These are phyloP conservation scores for Heterodera carotae DNA, from an alignment of 1,140 invertebrate genomes.

Conservation along the genomic window DNA sequence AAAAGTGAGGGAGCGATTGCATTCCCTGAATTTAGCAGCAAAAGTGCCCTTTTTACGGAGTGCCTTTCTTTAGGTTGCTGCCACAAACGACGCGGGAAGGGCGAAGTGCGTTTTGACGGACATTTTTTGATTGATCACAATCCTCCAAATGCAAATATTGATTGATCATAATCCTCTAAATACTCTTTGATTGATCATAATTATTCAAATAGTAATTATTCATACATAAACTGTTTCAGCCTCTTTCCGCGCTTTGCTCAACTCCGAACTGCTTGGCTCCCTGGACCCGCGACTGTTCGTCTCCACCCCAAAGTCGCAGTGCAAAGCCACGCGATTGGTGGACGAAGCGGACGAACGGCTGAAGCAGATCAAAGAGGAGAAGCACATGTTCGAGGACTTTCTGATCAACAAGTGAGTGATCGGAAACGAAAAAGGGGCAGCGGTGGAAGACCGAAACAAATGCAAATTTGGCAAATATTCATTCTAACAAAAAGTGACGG, in stretches of 20 bases:
- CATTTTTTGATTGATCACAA: not conserved
- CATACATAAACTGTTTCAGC: not conserved
- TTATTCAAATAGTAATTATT: not conserved
- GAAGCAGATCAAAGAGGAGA: constrained; percentile 19
- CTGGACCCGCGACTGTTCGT: constrained; percentile 25
- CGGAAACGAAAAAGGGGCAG: not conserved
- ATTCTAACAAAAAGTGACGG: no score
- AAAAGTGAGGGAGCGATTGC: not conserved
- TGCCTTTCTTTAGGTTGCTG: not conserved
- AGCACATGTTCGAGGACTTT: constrained; percentile 32
- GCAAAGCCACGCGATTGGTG: constrained; percentile 14
- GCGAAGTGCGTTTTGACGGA: not conserved
- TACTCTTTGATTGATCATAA: not conserved
- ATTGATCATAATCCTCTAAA: not conserved
- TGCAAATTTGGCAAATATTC: constrained; percentile 17
- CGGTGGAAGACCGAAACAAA: not conserved
- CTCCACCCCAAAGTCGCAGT: constrained; percentile 9
- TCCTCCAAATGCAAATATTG: no score
- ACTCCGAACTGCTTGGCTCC: not conserved
- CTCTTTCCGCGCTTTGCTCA: not conserved
- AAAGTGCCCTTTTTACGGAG: no score
- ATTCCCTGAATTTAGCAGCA: not conserved
- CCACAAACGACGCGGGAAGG: constrained; percentile 3
- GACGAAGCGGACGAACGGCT: constrained; percentile 22
- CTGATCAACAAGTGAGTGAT: constrained; percentile 23